A percentile compares a stretch with the other conserved stretches of the same genome.
Evolutionary conservation across 1,140 invertebrate species (phyloP).

Genomic region (Mercenaria mercenaria): DNA sequence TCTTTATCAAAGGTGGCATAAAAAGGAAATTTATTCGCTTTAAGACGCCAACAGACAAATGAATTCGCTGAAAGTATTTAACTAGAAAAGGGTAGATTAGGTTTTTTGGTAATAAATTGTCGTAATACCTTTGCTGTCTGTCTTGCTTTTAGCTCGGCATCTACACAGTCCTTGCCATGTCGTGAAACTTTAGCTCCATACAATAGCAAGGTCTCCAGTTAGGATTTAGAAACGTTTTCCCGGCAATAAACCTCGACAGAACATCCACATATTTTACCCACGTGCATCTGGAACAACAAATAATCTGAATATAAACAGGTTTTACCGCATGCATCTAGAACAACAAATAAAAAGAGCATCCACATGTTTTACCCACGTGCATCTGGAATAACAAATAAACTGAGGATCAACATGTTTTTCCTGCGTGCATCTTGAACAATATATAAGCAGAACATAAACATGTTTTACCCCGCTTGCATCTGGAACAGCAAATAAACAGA

Average conservation of each 20-base stretch:
- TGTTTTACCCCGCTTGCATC: conserved; percentile 62
- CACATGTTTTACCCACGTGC: conserved; percentile 50
- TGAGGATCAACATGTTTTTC: no score
- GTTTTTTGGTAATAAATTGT: no score
- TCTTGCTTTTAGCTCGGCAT: conserved; percentile 69
- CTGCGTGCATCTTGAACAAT: no score
- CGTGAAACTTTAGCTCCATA: conserved; percentile 62
- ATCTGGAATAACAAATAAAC: conserved; percentile 47
- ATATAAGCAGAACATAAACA: conserved; percentile 48
- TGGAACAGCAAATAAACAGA: conserved; percentile 8
- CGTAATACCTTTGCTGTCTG: conserved; percentile 63
- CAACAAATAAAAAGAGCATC: no score
- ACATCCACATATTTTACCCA: conserved; percentile 47
- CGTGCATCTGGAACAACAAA: conserved; percentile 54
- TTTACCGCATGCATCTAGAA: no score
- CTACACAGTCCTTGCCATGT: conserved; percentile 71
- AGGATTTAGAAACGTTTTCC: conserved; percentile 47
- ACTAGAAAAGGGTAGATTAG: no score
- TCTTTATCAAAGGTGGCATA: no score
- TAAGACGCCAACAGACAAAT: no score
- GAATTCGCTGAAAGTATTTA: no score
- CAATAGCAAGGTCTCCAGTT: conserved; percentile 44
- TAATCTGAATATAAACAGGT: no score
- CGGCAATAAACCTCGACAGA: conserved; percentile 66
- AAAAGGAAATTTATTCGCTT: no score